Percentiles rank a stretch among this genome's conserved stretches.
These are phyloP conservation scores for Perdix hodgsoniae DNA, from an alignment of 2,797 vertebrate species.

Conservation along the genomic window DNA sequence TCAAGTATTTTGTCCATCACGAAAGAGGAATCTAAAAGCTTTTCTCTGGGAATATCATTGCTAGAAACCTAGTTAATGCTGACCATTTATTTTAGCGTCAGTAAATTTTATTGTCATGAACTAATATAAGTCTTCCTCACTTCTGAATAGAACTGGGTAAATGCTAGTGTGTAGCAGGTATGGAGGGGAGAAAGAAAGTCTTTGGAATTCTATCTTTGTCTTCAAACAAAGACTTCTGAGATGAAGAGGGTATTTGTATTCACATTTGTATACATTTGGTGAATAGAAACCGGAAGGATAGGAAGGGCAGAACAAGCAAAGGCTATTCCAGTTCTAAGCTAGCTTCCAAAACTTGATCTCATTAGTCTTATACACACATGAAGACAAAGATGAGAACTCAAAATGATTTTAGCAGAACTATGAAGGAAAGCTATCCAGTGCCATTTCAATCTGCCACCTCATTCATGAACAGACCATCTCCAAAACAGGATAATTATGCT, in stretches of 20 bases:
- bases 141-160: background rate
- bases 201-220: background rate
- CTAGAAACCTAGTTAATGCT: background rate
- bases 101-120: background rate
- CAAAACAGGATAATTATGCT: background rate
- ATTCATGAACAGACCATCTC: background rate
- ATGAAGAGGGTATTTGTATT: slow-evolving; percentile 31
- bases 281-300: slow-evolving; percentile 70
- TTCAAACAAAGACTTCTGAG: slow-evolving; percentile 15
- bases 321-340: background rate
- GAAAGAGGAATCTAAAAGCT: background rate
- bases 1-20: background rate
- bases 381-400: slow-evolving; percentile 45
- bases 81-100: slow-evolving; percentile 3
- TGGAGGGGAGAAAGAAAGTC: background rate
- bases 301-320: slow-evolving; percentile 64
- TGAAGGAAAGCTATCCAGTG: background rate
- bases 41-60: background rate
- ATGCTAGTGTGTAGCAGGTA: background rate
- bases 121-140: background rate
- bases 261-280: slow-evolving; percentile 50
- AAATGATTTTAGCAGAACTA: slow-evolving; percentile 3
- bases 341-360: slow-evolving; percentile 52
- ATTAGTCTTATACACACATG: slow-evolving; percentile 15
- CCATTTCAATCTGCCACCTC: background rate